Conservation (phyloP, 2,888 invertebrate genomes). For the Andrena praecox region DNA sequence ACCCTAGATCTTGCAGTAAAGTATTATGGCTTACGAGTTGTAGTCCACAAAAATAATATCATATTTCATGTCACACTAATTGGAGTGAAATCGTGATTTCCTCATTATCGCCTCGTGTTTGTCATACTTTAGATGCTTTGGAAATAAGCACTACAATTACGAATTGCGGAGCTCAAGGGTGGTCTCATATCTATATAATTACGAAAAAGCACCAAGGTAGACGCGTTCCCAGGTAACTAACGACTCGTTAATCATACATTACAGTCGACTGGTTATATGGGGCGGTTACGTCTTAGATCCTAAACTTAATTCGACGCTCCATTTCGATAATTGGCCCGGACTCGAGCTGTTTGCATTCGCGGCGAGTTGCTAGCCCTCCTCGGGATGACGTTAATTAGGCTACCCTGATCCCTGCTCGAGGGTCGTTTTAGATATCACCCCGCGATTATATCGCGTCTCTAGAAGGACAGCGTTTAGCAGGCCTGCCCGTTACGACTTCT, state of each 20-base stretch:
- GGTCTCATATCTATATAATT: conserved; percentile 16
- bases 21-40: too few relatives aligned
- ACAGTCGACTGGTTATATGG: conserved; percentile 19
- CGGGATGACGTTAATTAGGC: conserved; percentile 70
- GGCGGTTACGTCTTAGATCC: conserved; percentile 29
- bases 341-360: conserved; percentile 59
- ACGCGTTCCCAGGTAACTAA: conserved; percentile 1
- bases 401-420: conserved; percentile 42
- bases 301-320: conserved; percentile 58
- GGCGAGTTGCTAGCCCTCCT: conserved; percentile 42
- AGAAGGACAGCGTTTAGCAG: conserved; percentile 64
- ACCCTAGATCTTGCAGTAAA: too few relatives aligned
- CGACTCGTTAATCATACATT: conserved; percentile 26
- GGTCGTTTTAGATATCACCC: conserved; percentile 59
- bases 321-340: conserved; percentile 65
- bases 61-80: too few relatives aligned
- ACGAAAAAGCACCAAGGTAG: background rate
- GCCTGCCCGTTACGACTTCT: conserved; percentile 49
- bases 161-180: background rate
- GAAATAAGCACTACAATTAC: background rate
- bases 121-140: background rate
- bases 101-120: too few relatives aligned
- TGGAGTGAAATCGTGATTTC: too few relatives aligned
- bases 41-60: too few relatives aligned
- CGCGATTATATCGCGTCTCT: conserved; percentile 59